These are phyloP conservation scores for Harlomillsia oculata DNA, from an alignment of 1,140 invertebrate genomes.

Conservation along the genomic window DNA sequence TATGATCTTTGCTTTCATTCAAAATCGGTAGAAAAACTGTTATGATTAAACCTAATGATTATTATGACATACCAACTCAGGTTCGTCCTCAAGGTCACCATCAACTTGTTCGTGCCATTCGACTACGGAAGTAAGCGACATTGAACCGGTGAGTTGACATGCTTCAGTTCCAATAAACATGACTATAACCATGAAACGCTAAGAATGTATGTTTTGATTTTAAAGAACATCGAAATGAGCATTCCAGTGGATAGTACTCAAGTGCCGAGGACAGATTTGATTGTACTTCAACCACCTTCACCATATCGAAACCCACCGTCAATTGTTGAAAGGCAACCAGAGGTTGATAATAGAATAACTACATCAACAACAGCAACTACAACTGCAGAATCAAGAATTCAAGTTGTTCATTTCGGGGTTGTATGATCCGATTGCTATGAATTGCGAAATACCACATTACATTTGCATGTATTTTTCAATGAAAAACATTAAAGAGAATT, in stretches of 20 bases:
- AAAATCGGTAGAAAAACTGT: background rate
- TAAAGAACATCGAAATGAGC: background rate
- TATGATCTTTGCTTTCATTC: background rate
- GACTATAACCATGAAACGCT: background rate
- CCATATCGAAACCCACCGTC: constrained; percentile 8
- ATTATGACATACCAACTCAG: background rate
- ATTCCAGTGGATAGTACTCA: background rate
- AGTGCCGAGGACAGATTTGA: background rate
- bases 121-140: constrained; percentile 5
- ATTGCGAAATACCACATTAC: too few species aligned
- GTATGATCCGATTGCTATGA: constrained; percentile 1
- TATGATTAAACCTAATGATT: background rate
- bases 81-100: background rate
- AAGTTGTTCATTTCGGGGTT: constrained; percentile 22
- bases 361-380: background rate
- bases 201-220: background rate
- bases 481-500: too few species aligned
- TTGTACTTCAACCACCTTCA: constrained; percentile 8
- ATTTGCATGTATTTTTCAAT: too few species aligned
- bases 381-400: constrained; percentile 5
- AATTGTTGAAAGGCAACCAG: background rate
- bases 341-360: background rate
- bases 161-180: background rate
- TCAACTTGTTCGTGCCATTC: constrained; percentile 5
- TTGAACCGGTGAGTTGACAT: constrained; percentile 2